These are phyloP conservation scores for Scolopax rusticola DNA, from an alignment of 2,797 vertebrate genomes.

Conservation along the genomic window DNA sequence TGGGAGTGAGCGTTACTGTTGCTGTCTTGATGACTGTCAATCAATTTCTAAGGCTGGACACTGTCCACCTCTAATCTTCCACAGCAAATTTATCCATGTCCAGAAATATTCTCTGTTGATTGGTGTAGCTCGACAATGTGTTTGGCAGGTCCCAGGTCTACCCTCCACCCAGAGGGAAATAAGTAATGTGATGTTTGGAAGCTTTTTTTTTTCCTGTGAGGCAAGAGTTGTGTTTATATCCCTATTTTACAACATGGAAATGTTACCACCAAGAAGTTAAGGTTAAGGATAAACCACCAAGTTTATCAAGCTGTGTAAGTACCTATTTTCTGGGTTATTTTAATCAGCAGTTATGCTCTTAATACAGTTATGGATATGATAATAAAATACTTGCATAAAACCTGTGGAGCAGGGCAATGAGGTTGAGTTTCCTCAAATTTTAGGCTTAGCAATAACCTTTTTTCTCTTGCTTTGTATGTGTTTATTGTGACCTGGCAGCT, in stretches of 20 bases:
- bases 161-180: background rate
- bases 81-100: background rate
- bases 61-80: background rate
- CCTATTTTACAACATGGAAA: background rate
- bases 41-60: background rate
- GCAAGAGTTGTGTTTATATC: background rate
- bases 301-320: background rate
- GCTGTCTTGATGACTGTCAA: background rate
- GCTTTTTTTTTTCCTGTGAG: background rate
- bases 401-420: background rate
- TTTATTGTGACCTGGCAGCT: background rate
- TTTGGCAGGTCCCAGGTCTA: background rate
- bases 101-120: background rate
- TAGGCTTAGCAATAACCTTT: fast-evolving
- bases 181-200: background rate
- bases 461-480: background rate
- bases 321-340: background rate
- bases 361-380: background rate
- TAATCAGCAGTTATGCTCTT: background rate
- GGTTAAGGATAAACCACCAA: no score
- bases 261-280: background rate
- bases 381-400: background rate
- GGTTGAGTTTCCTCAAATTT: background rate
- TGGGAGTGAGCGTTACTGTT: background rate
- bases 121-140: background rate